Conservation (phyloP, 2,113 vertebrate species). For the Argyrosomus japonicus region DNA sequence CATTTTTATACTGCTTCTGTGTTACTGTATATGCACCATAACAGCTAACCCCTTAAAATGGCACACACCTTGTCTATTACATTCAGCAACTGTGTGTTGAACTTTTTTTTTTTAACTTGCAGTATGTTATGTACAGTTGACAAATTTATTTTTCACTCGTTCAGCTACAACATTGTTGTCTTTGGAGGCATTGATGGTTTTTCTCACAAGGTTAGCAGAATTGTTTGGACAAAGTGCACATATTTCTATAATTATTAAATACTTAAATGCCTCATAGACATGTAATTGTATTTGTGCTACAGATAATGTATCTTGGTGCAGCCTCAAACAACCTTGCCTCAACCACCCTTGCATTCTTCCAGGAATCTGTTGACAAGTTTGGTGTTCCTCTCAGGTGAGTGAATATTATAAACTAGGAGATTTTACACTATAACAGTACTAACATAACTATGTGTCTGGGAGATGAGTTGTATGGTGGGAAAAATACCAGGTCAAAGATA, state of each 20-base stretch:
- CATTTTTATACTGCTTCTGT: too few relatives aligned
- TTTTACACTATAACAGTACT: too few relatives aligned
- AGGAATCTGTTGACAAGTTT: constrained; percentile 42
- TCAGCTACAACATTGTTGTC: constrained; percentile 6
- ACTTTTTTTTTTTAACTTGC: background rate
- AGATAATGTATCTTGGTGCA: constrained; percentile 41
- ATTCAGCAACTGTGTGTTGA: too few relatives aligned
- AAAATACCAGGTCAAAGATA: background rate
- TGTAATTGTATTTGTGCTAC: constrained; percentile 22
- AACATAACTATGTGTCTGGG: too few relatives aligned
- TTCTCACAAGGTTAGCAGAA: constrained; percentile 7
- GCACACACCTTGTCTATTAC: too few relatives aligned
- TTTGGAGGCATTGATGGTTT: constrained; percentile 15
- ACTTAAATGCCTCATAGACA: background rate
- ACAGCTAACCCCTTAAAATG: too few relatives aligned
- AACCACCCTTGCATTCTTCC: constrained; percentile 33
- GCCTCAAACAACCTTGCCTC: constrained; percentile 34
- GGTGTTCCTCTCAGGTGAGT: constrained; percentile 29
- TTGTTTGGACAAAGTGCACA: background rate
- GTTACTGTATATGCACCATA: too few relatives aligned
- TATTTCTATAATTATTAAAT: background rate
- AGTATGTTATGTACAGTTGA: background rate
- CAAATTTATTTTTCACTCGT: background rate
- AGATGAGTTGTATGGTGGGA: background rate
- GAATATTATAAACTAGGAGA: too few relatives aligned